phyloP scores from a whole-genome alignment of 2,113 vertebrate genomes.

The Turdus rufiventris region DNA sequence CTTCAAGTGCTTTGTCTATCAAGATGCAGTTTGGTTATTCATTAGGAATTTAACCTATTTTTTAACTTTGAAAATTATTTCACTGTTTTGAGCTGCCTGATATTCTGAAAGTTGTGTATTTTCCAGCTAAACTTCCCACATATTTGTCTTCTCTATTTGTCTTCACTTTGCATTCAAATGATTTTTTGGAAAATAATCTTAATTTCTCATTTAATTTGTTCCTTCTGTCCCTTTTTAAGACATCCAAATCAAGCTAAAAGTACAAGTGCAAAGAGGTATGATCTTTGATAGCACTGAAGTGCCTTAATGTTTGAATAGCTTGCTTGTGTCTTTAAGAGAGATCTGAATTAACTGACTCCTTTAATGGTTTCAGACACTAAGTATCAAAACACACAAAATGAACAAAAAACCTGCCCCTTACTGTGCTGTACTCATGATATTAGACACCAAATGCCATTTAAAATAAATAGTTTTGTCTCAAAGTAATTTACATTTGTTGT shows the following conservation, averaged over 20 bases:
- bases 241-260: neutral
- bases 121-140: neutral
- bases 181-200: neutral
- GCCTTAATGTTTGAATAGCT: neutral
- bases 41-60: neutral
- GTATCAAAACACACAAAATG: neutral
- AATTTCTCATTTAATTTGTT: neutral
- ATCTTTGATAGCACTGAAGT: neutral
- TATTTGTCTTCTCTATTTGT: neutral
- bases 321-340: neutral
- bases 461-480: neutral
- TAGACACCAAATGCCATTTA: neutral
- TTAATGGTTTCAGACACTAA: neutral
- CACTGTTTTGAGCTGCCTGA: neutral
- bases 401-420: fast-evolving
- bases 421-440: neutral
- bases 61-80: neutral
- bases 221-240: neutral
- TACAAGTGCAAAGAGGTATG: neutral
- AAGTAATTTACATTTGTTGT: neutral
- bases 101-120: neutral
- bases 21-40: neutral
- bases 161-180: neutral
- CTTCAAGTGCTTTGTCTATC: neutral
- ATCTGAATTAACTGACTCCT: neutral